Conservation (phyloP, 2,113 vertebrate genomes). For the Perca schrenkii region DNA sequence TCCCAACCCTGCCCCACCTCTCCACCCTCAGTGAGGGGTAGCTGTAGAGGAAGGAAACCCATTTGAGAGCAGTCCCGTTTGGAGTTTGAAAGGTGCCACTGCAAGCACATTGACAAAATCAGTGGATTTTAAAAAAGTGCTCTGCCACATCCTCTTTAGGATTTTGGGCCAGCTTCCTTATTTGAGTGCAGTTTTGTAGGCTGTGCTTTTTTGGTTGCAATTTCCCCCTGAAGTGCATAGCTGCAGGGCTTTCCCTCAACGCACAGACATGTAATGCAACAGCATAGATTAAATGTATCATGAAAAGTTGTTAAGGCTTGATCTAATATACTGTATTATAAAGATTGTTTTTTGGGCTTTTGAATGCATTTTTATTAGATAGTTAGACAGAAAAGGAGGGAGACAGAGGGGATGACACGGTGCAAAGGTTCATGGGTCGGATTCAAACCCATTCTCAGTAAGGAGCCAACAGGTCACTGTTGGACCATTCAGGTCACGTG, state of each 20-base stretch:
- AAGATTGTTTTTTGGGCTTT: too few species aligned
- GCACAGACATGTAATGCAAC: not conserved
- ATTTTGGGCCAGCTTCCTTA: constrained; percentile 34
- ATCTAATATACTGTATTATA: not conserved
- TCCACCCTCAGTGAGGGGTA: constrained; percentile 45
- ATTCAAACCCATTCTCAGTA: not conserved
- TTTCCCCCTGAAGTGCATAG: not conserved
- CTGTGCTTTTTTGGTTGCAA: constrained; percentile 16
- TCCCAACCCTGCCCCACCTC: constrained; percentile 59
- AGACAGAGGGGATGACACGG: too few species aligned
- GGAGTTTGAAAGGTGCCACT: constrained; percentile 38
- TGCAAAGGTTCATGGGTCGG: too few species aligned
- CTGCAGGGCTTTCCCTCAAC: constrained; percentile 2
- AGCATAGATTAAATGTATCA: constrained; percentile 14
- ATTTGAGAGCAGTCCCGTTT: constrained; percentile 41
- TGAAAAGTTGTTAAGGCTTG: not conserved
- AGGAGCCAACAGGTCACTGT: constrained; percentile 15
- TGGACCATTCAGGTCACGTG: constrained; percentile 31
- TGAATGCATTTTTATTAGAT: too few species aligned
- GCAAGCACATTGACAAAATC: constrained; percentile 17
- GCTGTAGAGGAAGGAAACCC: constrained; percentile 64
- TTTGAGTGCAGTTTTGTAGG: constrained; percentile 21
- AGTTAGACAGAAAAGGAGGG: too few species aligned
- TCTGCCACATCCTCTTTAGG: constrained; percentile 24
- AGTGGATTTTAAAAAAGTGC: constrained; percentile 19